Base-by-base conservation (phyloP, 2,888 invertebrate genomes). In the Camptogramma bilineatum region DNA sequence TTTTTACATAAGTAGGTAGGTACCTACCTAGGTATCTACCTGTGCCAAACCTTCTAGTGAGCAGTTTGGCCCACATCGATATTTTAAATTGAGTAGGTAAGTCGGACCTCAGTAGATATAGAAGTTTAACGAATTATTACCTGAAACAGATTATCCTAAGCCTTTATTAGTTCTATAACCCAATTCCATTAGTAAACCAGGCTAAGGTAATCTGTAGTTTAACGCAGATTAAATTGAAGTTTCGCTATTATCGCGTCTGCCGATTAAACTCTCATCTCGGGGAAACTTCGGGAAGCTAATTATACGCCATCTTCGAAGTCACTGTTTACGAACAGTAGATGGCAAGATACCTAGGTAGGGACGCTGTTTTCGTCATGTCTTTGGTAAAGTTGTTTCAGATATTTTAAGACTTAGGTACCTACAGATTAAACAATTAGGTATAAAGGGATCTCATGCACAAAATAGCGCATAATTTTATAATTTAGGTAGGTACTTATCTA, bases 201-300 rank as follows among this genome's bases (percentile, higher is more conserved):
- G 65, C 52, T 61, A 52, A 64, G 57, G 52, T 63, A 57, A 67
- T 61, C 62, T 53, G 56, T 57, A 67, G 64, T 44, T 58, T 55
- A 52, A 19, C 65, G 62, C 50, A 66, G 58, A 64, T 61, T 60
- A 62, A 62, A 65, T 63, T 57, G 47, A 64, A 64, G 54, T 54
- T 57, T 66, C 51, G 69, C 64, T 68, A 72, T 66, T 65, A 65
- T 68, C 68, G 59, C 17, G 39, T 66, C 62, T 59, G 55, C 52
- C 60, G 70, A 73, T 73, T 71, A 75, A 72, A 71, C 62, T 71
- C 65, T 61, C 71, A 71, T 73, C 69, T 66, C 57, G 52, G 56
- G 18, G 64, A 69, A 74, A 72, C 71, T 71, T 71, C 62, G 48
- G 59, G 42, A 62, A 67, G 64, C 66, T 66, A 72, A 74, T 74